Conservation (phyloP, 2,888 invertebrate genomes). For the Drosophila anceps region DNA sequence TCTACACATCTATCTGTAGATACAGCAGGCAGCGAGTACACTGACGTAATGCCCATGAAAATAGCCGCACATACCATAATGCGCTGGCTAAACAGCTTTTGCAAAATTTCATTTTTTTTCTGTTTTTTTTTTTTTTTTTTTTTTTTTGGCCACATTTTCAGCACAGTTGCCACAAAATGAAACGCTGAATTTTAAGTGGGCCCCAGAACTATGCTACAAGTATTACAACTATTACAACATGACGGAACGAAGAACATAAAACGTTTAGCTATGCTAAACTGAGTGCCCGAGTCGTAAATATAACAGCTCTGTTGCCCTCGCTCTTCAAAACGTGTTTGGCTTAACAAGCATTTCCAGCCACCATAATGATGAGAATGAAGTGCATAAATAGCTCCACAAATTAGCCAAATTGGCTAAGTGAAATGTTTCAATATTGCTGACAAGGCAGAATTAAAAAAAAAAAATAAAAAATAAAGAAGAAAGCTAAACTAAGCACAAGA, state of each 20-base stretch:
- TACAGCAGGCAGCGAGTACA: conserved; percentile 12
- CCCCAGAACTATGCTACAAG: conserved; percentile 49
- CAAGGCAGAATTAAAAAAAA: background rate
- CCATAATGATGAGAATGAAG: background rate
- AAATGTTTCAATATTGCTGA: conserved; percentile 11
- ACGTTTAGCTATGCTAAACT: conserved; percentile 33
- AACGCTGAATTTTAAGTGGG: conserved; percentile 53
- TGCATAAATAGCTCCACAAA: background rate
- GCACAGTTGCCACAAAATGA: conserved; percentile 25
- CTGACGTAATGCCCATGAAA: conserved; percentile 74
- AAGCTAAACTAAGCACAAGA: background rate
- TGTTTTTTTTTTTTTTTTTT: background rate
- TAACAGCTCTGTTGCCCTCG: conserved; percentile 32
- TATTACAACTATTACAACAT: conserved; percentile 16
- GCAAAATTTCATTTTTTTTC: conserved; percentile 1
- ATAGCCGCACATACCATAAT: conserved; percentile 56
- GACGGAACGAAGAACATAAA: conserved; percentile 21
- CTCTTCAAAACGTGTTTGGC: conserved; percentile 30
- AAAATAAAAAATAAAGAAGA: background rate
- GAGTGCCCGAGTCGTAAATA: conserved; percentile 37
- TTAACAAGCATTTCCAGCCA: conserved; percentile 26
- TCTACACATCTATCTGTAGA: background rate
- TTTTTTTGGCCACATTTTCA: conserved; percentile 31
- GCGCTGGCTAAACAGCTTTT: conserved; percentile 43
- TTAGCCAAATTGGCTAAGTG: background rate